phyloP scores from a whole-genome alignment of 2,888 invertebrate species.

The Noctua fimbriata region DNA sequence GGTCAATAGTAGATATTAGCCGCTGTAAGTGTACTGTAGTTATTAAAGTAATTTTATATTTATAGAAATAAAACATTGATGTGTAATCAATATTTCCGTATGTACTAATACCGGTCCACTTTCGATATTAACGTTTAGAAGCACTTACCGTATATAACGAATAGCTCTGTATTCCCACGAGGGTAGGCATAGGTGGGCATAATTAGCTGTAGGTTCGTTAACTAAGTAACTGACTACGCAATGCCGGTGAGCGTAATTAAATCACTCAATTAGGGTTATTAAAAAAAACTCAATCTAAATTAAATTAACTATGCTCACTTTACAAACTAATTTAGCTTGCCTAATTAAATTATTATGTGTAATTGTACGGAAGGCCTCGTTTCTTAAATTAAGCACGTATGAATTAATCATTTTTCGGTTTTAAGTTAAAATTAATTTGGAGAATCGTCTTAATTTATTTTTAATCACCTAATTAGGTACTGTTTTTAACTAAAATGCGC shows the following conservation, averaged over 20 bases:
- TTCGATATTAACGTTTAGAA: conserved; percentile 46
- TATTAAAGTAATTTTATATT: not conserved
- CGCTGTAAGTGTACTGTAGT: not conserved
- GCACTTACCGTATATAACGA: conserved; percentile 48
- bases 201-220: conserved; percentile 63
- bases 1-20: too few relatives aligned
- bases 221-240: conserved; percentile 61
- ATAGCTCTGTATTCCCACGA: conserved; percentile 58
- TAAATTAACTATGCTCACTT: conserved; percentile 74
- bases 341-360: conserved; percentile 66
- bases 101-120: conserved; percentile 28
- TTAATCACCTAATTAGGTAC: conserved; percentile 8
- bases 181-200: conserved; percentile 51
- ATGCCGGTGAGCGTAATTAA: conserved; percentile 70
- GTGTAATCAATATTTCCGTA: conserved; percentile 36
- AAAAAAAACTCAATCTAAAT: conserved; percentile 74
- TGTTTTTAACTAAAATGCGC: not conserved
- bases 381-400: conserved; percentile 58
- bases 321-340: conserved; percentile 73
- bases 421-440: conserved; percentile 16
- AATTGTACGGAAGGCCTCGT: conserved; percentile 47
- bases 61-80: conserved; percentile 12
- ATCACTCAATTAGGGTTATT: conserved; percentile 76
- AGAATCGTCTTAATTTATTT: conserved; percentile 8
- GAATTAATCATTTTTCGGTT: conserved; percentile 47